Base-by-base conservation (phyloP, 2,888 invertebrate genomes). In the Drosophila conformis region DNA sequence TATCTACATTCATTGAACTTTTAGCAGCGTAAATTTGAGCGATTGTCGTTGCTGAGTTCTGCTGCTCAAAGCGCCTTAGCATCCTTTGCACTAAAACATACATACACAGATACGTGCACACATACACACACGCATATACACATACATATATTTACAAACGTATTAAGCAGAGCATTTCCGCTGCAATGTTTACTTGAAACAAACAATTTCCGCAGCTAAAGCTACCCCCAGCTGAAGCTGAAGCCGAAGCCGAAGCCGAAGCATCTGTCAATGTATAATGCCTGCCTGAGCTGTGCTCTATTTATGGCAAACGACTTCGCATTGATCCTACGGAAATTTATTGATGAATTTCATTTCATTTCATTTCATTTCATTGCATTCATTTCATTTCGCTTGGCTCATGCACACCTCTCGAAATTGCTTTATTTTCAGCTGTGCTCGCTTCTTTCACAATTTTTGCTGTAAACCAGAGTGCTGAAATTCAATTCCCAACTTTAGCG, bases 341-440 rank as follows among this genome's bases (percentile, higher is more conserved):
- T 89, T 86, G 85, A 89, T 86, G 82, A 86, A 87, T 87, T 87
- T 89, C 76, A 78, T 82, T 81, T 56, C 38, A 87, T 87, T 87
- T 89, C 76, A 78, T 82, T 81, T 56, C 38, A 38, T 56, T 56
- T 56, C 15, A 36, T 54, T 46, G 73, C 69, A 79, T 84, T 89
- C 35, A 36, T 25, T 46, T 81, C 76, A 73, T 62, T 79, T 69
- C 69, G 72, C 58, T 73, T 64, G 68, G 38, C 52, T 40, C 35
- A 56, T 62, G 58, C 57, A 56, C 68, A 82, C 78, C 78, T 78
- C 85, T 83, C 56, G 57, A 80, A 87, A 84, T 88, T 79, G 80
- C 84, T 81, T 85, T 89, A 82, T 80, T 83, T 72, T 65, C 70
- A 64, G 70, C 75, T 64, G 72, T 57, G 57, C 63, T 59, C 56